These are phyloP conservation scores for Phoenicopterus ruber DNA, from an alignment of 2,113 vertebrate genomes.

Conservation along the genomic window DNA sequence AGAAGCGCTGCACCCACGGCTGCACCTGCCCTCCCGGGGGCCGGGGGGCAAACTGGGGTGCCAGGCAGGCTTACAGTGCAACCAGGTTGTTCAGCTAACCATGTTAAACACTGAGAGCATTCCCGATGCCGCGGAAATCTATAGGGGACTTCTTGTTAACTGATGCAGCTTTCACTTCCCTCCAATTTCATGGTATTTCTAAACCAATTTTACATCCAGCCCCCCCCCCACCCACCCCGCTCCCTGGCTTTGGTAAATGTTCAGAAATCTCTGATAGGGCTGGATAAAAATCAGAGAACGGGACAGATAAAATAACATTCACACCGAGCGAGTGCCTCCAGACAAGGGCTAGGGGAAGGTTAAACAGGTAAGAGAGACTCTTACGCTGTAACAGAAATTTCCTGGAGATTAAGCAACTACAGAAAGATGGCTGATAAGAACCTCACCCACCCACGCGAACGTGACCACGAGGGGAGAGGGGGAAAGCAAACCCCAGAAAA, in stretches of 20 bases:
- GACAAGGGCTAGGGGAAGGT: neutral
- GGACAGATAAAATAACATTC: neutral
- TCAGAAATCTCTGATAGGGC: neutral
- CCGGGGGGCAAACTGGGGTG: neutral
- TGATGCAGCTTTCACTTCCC: neutral
- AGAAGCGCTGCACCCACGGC: neutral
- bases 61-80: neutral
- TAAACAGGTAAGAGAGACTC: neutral
- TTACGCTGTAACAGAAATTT: neutral
- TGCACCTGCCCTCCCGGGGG: neutral
- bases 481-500: neutral
- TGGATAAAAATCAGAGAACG: neutral
- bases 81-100: neutral
- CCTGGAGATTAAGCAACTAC: neutral
- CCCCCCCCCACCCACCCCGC: neutral
- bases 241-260: neutral
- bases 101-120: neutral
- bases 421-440: neutral
- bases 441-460: rapidly evolving
- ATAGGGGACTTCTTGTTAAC: neutral
- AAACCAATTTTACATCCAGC: neutral
- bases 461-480: neutral
- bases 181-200: neutral
- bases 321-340: neutral
- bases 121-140: neutral